Evolutionary conservation across 2,888 invertebrate species (phyloP).

Genomic region (Pogonocherus hispidulus): DNA sequence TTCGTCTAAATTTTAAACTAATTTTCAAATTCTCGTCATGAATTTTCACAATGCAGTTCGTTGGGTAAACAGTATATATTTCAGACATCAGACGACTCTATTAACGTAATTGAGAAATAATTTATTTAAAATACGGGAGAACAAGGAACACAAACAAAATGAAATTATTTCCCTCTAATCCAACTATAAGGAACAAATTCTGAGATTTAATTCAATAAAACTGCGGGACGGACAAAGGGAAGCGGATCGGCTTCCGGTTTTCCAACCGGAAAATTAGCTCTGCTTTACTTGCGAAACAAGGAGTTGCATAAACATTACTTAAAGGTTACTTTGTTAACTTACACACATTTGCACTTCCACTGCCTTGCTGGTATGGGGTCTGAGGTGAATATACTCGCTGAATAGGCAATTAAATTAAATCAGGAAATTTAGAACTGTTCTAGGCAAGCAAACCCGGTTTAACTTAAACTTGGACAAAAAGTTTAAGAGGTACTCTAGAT

Average conservation of each 20-base stretch:
- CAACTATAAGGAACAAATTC: conserved; percentile 2
- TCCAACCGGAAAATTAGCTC: conserved; percentile 60
- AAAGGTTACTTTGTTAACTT: conserved; percentile 47
- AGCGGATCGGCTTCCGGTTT: not conserved
- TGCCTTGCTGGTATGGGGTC: not conserved
- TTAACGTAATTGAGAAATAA: not conserved
- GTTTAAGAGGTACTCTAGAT: not conserved
- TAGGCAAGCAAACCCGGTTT: not conserved
- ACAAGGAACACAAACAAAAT: not conserved
- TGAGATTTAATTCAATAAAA: conserved; percentile 6
- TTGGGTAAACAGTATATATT: not conserved
- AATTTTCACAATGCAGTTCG: too few species aligned
- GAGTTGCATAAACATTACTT: conserved; percentile 51
- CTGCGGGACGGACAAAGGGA: not conserved
- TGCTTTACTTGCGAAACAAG: conserved; percentile 51
- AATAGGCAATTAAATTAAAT: not conserved
- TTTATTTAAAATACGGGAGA: not conserved
- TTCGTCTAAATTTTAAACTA: too few species aligned
- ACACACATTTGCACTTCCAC: conserved; percentile 50
- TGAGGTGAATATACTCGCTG: not conserved
- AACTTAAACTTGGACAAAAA: not conserved
- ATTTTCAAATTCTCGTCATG: too few species aligned
- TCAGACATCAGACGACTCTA: not conserved
- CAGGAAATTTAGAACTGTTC: not conserved
- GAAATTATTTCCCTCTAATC: not conserved